Evolutionary conservation across 2,113 vertebrate genomes (phyloP).

Genomic region (Genyomyrus donnyi): DNA sequence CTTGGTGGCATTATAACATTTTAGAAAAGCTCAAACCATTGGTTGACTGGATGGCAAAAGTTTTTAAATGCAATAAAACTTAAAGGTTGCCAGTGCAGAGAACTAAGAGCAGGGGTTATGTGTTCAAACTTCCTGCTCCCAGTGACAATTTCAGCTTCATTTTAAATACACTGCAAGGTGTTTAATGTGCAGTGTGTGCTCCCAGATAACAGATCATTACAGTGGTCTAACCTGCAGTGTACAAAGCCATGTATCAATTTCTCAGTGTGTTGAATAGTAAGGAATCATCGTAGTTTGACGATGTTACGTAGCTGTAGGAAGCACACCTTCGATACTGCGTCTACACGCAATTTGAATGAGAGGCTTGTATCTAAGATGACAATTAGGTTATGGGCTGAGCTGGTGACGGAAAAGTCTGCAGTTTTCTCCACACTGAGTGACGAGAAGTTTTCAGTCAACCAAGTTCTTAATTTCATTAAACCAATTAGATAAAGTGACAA

Average conservation of each 20-base stretch:
- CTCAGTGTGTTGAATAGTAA: neutral
- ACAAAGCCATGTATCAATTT: neutral
- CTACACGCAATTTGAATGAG: too few species aligned
- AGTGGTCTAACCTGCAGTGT: neutral
- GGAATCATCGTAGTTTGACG: too few species aligned
- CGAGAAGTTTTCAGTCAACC: neutral
- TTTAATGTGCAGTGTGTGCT: neutral
- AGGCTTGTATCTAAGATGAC: too few species aligned
- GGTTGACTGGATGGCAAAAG: neutral
- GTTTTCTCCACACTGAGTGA: neutral
- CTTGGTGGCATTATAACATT: neutral
- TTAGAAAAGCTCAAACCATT: neutral
- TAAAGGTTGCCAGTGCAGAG: neutral
- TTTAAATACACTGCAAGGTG: neutral
- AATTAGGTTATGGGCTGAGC: neutral
- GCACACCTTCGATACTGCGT: too few species aligned
- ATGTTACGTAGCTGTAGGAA: too few species aligned
- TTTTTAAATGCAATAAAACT: neutral
- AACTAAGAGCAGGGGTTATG: neutral
- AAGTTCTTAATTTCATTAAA: neutral
- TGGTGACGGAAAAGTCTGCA: neutral
- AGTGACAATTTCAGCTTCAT: neutral
- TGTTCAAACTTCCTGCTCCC: neutral
- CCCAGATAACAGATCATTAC: neutral
- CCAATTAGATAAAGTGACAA: neutral